Percentiles rank a stretch among this genome's conserved stretches.
Evolutionary conservation across 2,113 vertebrate genomes (phyloP).

Genomic region (Pedetes capensis): DNA sequence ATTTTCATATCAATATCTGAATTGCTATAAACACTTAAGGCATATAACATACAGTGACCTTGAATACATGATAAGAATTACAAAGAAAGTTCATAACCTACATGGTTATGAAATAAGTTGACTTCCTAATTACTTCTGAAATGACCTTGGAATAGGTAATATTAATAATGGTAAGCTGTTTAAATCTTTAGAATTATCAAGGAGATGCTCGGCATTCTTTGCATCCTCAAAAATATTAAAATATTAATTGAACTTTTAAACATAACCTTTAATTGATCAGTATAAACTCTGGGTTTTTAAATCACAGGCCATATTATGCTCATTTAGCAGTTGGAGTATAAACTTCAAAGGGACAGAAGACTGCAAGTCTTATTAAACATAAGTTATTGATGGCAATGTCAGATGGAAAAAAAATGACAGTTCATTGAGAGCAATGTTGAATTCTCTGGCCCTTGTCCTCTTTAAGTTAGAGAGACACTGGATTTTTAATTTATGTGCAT

Average conservation of each 20-base stretch:
- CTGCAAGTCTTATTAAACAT: background rate
- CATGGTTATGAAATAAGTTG: constrained; percentile 23
- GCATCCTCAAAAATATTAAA: constrained; percentile 31
- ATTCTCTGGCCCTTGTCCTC: background rate
- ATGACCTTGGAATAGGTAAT: constrained; percentile 28
- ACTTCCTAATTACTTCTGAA: constrained; percentile 38
- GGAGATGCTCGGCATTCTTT: background rate
- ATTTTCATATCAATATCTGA: constrained; percentile 56
- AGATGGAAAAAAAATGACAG: background rate
- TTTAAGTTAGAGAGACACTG: background rate
- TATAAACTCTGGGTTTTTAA: constrained; percentile 44
- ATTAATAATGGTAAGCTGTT: background rate
- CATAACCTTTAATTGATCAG: constrained; percentile 16
- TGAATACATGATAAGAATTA: constrained; percentile 18
- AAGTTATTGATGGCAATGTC: background rate
- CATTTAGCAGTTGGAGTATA: background rate
- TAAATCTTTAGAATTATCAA: constrained; percentile 34
- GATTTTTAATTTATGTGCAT: background rate
- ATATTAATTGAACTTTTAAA: constrained; percentile 36
- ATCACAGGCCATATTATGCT: background rate
- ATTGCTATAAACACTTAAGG: constrained; percentile 27
- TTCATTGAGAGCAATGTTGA: background rate
- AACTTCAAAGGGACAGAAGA: constrained; percentile 15
- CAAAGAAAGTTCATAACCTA: background rate
- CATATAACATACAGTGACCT: background rate